These are phyloP conservation scores for Malacoraja senta DNA, from an alignment of 2,797 vertebrate species.

Conservation along the genomic window DNA sequence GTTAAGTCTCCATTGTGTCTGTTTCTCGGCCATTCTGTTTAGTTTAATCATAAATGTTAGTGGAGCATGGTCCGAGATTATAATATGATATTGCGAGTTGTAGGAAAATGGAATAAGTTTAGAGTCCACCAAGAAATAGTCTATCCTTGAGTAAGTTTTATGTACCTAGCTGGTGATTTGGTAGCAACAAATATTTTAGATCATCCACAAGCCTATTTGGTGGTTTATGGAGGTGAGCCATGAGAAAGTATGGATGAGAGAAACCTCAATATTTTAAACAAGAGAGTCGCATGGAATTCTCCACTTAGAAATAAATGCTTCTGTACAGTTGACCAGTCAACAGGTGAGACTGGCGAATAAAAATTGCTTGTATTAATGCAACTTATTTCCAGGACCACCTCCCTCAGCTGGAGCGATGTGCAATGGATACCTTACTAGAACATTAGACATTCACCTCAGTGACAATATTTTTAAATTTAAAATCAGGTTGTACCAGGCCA, in stretches of 20 bases:
- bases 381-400: not conserved
- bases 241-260: not conserved
- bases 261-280: not conserved
- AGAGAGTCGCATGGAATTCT: not conserved
- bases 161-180: not conserved
- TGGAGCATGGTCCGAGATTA: too few species aligned
- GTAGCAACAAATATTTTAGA: not conserved
- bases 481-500: not conserved
- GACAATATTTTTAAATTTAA: not conserved
- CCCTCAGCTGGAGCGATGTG: not conserved
- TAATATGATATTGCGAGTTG: too few species aligned
- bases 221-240: not conserved
- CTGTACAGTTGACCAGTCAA: not conserved
- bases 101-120: too few species aligned
- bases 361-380: not conserved
- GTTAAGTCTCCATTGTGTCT: too few species aligned
- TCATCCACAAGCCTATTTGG: not conserved
- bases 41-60: too few species aligned
- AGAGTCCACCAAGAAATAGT: too few species aligned
- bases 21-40: too few species aligned
- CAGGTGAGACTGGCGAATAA: not conserved
- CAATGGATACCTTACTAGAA: not conserved
- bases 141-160: too few species aligned
- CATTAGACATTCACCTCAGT: not conserved
- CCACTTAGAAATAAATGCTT: not conserved